Percentiles rank a stretch among this genome's conserved stretches.
Conservation (phyloP, 2,888 invertebrate genomes). For the Folsomia candida region DNA sequence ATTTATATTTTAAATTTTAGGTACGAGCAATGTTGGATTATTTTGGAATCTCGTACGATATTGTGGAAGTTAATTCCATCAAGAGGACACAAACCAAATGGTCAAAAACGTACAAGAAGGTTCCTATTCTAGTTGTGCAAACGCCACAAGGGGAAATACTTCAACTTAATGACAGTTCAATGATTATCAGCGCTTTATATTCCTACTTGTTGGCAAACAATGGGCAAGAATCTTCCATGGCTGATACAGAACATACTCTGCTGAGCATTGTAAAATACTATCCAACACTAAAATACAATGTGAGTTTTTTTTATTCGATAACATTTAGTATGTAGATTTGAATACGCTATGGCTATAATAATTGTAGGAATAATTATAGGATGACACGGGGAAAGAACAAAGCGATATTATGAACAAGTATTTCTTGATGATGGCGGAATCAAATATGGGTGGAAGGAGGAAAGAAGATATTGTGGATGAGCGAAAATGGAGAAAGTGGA, state of each 20-base stretch:
- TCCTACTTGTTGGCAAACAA: slow-evolving; percentile 62
- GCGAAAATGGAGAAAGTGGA: slow-evolving; percentile 94
- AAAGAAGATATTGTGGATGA: slow-evolving; percentile 63
- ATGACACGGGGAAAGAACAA: slow-evolving; percentile 66
- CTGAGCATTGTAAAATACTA: slow-evolving; percentile 73
- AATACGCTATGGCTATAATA: too few relatives aligned
- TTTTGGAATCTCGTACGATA: slow-evolving; percentile 87
- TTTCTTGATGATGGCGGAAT: slow-evolving; percentile 83
- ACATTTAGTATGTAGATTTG: background rate
- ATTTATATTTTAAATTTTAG: slow-evolving; percentile 13
- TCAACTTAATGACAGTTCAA: slow-evolving; percentile 89
- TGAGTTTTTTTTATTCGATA: slow-evolving; percentile 19
- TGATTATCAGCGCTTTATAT: slow-evolving; percentile 84
- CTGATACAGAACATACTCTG: slow-evolving; percentile 62
- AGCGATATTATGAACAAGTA: slow-evolving; percentile 83
- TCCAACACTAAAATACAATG: slow-evolving; percentile 66
- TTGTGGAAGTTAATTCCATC: slow-evolving; percentile 97
- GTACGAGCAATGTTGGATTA: slow-evolving; percentile 82
- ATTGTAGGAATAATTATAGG: slow-evolving; percentile 52
- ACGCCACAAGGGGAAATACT: slow-evolving; percentile 57
- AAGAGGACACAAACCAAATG: slow-evolving; percentile 85
- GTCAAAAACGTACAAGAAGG: slow-evolving; percentile 85
- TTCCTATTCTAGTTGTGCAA: slow-evolving; percentile 81
- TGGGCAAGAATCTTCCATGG: background rate
- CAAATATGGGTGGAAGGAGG: slow-evolving; percentile 53